A percentile compares a stretch with the other conserved stretches of the same genome.
Conservation (phyloP, 2,113 vertebrate genomes). For the Bubo blakistoni region DNA sequence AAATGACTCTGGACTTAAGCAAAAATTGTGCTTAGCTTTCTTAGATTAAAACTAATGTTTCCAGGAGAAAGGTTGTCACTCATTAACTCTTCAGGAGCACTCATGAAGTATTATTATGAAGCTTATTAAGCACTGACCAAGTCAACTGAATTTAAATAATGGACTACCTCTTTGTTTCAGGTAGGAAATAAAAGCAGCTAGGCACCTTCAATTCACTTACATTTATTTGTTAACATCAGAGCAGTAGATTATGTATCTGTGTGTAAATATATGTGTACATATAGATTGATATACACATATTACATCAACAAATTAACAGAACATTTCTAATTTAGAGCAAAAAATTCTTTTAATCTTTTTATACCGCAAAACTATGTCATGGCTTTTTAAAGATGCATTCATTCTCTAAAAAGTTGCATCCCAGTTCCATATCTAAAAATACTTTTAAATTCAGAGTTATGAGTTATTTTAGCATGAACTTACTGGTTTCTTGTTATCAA, state of each 20-base stretch:
- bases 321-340: background rate
- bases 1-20: background rate
- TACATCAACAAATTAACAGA: background rate
- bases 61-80: background rate
- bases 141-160: background rate
- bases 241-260: background rate
- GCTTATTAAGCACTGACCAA: background rate
- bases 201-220: background rate
- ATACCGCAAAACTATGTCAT: background rate
- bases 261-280: no score
- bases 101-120: background rate
- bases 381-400: background rate
- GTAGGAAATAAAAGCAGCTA: background rate
- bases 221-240: background rate
- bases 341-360: background rate
- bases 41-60: background rate
- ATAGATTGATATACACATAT: background rate
- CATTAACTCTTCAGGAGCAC: background rate
- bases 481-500: background rate
- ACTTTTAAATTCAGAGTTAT: background rate
- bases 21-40: background rate
- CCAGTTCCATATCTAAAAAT: background rate
- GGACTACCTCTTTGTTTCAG: background rate
- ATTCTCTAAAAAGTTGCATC: background rate
- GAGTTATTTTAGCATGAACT: background rate